Evolutionary conservation across 1,140 invertebrate genomes (phyloP).

Genomic region (Amyelois transitella): DNA sequence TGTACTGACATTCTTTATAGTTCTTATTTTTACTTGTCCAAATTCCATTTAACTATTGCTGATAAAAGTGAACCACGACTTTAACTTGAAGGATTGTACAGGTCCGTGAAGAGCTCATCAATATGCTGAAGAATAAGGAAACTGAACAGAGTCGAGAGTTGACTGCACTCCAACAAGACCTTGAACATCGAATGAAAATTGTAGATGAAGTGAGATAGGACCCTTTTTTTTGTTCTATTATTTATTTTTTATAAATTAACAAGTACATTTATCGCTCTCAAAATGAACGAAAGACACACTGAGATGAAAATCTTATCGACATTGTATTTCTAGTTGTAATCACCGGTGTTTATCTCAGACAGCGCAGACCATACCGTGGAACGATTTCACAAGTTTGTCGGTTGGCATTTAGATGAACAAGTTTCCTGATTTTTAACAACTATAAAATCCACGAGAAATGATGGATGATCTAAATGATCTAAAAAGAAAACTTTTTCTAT

Average conservation of each 20-base stretch:
- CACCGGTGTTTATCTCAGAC: too few relatives aligned
- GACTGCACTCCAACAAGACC: constrained; percentile 47
- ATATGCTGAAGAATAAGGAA: constrained; percentile 67
- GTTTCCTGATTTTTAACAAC: neutral
- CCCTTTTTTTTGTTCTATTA: constrained; percentile 30
- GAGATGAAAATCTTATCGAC: too few relatives aligned
- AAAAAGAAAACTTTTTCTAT: too few relatives aligned
- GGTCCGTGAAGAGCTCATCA: constrained; percentile 73
- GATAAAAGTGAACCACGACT: constrained; percentile 8
- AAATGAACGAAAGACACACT: too few relatives aligned
- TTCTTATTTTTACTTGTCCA: constrained; percentile 6
- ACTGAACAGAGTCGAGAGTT: constrained; percentile 62
- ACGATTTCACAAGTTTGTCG: too few relatives aligned
- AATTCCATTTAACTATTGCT: neutral
- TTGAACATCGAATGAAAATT: constrained; percentile 63
- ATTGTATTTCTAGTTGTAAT: neutral
- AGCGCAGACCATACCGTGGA: too few relatives aligned
- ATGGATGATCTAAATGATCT: too few relatives aligned
- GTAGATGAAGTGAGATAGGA: constrained; percentile 63
- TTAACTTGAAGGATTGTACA: constrained; percentile 20
- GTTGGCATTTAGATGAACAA: too few relatives aligned
- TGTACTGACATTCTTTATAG: neutral
- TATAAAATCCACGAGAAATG: too few relatives aligned
- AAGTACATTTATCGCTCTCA: too few relatives aligned
- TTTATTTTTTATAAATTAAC: constrained; percentile 3